Evolutionary conservation across 2,888 invertebrate genomes (phyloP), one percentile per base, ranked within the genome.

Genomic region (Pseudococcus jackbeardsleyi): DNA sequence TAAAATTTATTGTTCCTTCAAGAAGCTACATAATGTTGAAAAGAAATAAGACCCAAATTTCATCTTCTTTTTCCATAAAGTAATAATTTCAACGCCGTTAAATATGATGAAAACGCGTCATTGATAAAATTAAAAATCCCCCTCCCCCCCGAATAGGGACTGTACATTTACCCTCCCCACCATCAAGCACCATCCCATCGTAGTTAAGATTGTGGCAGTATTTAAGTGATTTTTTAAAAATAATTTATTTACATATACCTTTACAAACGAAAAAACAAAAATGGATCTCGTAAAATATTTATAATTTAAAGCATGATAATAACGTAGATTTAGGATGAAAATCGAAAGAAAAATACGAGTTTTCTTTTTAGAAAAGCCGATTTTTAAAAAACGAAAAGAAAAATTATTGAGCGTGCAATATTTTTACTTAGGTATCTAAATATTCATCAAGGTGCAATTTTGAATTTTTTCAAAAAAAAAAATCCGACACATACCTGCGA

Each of bases 251-350:
- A 59, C 19, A 50, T 50, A 59, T 59, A 19, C 19, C 22, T 59
- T 17, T 26, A 72, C 12, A 72, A 33, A 33, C 33, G 22, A 72
- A 72, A 72, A 33, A 64, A 64, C 6, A 72, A 72, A 72, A 72
- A 86, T 86, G 86, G 86, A 86, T 86, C 86, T 86, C 86, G 86
- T 86, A 86, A 86, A 86, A 72, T 86, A 86, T 86, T 86, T 86
- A 86, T 86, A 42, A 2, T 86, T 12, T 86, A 64, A 72, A 72
- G 11, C 17, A 79, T 72, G 72, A 50, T 50, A 17, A 33, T 79
- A 48, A 84, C 19, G 48, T 48, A 84, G 46, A 48, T 19, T 82
- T 42, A 46, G n/a, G 11, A 84, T 9, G 84, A 22, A 84, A 50
- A 22, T 50, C 54, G 26, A 17, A 4, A 59, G 9, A 84, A 26